phyloP scores from a whole-genome alignment of 2,797 vertebrate genomes.

The Antrozous pallidus region DNA sequence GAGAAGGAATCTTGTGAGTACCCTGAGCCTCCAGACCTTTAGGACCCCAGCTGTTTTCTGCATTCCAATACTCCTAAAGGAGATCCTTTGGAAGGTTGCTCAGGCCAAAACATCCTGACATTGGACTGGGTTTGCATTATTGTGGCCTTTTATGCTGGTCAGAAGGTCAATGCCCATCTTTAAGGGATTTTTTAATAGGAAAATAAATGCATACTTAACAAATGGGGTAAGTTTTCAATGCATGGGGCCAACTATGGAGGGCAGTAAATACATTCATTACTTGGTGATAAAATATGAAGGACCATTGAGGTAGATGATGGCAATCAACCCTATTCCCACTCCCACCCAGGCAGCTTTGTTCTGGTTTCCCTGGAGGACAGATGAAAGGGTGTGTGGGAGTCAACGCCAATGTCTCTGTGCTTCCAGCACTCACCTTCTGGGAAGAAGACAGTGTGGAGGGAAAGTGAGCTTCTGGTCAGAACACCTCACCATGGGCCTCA shows the following conservation, averaged over 20 bases:
- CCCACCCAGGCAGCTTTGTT: not conserved
- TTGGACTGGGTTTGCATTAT: not conserved
- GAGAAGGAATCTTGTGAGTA: not conserved
- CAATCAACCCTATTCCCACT: not conserved
- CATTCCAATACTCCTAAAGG: not conserved
- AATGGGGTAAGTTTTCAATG: not conserved
- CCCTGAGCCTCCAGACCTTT: not conserved
- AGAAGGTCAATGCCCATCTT: not conserved
- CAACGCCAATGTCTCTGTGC: not conserved
- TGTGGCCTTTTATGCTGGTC: not conserved
- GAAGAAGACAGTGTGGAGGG: not conserved
- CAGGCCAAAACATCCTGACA: not conserved
- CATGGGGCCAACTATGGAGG: too few species aligned
- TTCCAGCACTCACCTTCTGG: not conserved
- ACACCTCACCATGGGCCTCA: not conserved
- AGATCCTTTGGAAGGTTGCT: not conserved
- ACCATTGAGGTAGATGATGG: not conserved
- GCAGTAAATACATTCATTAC: not conserved
- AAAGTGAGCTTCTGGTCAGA: not conserved
- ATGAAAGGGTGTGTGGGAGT: fast-evolving
- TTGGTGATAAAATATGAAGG: not conserved
- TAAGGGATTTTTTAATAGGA: not conserved
- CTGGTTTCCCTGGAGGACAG: not conserved
- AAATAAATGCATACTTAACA: not conserved
- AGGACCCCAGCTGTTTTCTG: not conserved